Evolutionary conservation across 1,140 invertebrate genomes (phyloP).

Genomic region (Thrips palmi): DNA sequence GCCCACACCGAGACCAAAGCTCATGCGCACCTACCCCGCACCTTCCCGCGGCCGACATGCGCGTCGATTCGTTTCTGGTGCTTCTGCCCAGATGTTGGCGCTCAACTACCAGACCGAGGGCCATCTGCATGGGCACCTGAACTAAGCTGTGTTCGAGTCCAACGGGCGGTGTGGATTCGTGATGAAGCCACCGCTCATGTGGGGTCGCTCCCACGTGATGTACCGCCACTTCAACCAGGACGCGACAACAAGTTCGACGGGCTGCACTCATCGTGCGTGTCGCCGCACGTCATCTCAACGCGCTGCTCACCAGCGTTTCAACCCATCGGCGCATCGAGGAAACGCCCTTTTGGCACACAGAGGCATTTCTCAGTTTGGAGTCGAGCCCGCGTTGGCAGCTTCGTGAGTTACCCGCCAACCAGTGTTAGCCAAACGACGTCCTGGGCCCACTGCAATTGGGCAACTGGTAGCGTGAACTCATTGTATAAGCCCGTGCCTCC

Average conservation of each 20-base stretch:
- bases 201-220: slow-evolving; percentile 79
- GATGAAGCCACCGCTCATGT: slow-evolving; percentile 76
- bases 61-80: slow-evolving; percentile 92
- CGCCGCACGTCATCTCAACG: slow-evolving; percentile 73
- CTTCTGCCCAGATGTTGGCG: slow-evolving; percentile 78
- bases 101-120: slow-evolving; percentile 89
- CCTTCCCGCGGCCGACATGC: slow-evolving; percentile 71
- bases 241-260: slow-evolving; percentile 87
- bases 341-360: too few relatives aligned
- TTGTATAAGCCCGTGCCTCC: too few relatives aligned
- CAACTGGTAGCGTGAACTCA: too few relatives aligned
- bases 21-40: slow-evolving; percentile 84
- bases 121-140: slow-evolving; percentile 64
- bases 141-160: slow-evolving; percentile 86
- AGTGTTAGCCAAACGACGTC: too few relatives aligned
- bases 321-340: too few relatives aligned
- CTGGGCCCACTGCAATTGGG: too few relatives aligned
- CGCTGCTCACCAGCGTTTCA: too few relatives aligned
- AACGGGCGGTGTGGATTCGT: slow-evolving; percentile 78
- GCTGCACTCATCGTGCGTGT: slow-evolving; percentile 66
- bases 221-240: slow-evolving; percentile 77
- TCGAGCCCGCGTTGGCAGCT: too few relatives aligned
- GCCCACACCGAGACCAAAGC: slow-evolving; percentile 75
- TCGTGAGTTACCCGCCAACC: too few relatives aligned
- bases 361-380: too few relatives aligned